Evolutionary conservation across 1,140 invertebrate genomes (phyloP), one percentile per base, ranked within the genome.

Genomic region (Tyrophagus putrescentiae): DNA sequence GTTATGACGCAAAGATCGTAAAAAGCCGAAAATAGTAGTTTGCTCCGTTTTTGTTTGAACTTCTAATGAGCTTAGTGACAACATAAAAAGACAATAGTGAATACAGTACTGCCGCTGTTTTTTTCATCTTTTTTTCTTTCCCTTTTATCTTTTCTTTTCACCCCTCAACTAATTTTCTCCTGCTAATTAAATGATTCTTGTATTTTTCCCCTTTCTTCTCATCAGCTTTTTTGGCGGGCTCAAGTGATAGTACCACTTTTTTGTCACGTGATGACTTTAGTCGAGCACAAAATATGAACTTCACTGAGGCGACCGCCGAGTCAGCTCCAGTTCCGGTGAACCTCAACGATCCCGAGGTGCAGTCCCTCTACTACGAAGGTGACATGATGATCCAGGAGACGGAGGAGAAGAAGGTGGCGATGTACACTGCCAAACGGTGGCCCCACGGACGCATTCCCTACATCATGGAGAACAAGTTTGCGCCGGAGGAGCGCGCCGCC

Each of bases 381-480:
- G 57, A 59, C 36, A 59, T 59, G 57, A 59, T 59, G 57, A 59
- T 59, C 16, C 25, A 59, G 50, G 57, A 59, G 33, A 45, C 18
- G 13, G 57, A 59, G 13, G 57, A 59, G 32, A 28, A 18, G 23
- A 59, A 59, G 57, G 57, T 59, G 16, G 39, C 57, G 16, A 45
- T 59, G 57, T 59, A 59, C 50, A 44, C 57, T 4, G 57, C 57
- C 1, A 59, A 59, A 44, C 16, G 57, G 25, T 62, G 61, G 61
- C 61, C 61, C 2, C 39, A 62, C 23, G 61, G 61, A 7, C 57
- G 56, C 9, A 57, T 62, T 48, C 61, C 61, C 18, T 62, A 62
- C 29, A 29, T 58, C 11, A 36, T 62, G 28, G 59, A 60, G n/a
- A 50, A 50, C n/a, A 57, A 34, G 9, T 62, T 59, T 28, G 34